Conservation (phyloP, 2,888 invertebrate genomes). For the Adelphocoris suturalis region DNA sequence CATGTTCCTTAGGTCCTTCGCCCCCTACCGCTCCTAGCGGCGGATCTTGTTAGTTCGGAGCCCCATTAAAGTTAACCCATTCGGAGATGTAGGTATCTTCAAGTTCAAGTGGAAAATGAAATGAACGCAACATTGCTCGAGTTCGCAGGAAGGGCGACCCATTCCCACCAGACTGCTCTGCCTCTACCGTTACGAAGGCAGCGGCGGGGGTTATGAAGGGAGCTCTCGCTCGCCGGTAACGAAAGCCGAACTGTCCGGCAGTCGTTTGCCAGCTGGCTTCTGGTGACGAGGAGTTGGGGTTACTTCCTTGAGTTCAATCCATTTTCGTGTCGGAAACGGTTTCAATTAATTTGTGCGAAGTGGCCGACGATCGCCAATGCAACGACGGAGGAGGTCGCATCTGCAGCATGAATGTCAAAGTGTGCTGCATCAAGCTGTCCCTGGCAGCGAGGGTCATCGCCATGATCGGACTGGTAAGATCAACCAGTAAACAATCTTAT, state of each 20-base stretch:
- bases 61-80: too few species aligned
- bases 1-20: too few species aligned
- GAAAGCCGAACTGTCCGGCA: not conserved
- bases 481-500: conserved; percentile 29
- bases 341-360: conserved; percentile 33
- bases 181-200: not conserved
- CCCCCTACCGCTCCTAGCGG: too few species aligned
- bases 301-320: not conserved
- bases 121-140: not conserved
- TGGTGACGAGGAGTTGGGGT: not conserved
- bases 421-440: conserved; percentile 76
- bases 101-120: not conserved
- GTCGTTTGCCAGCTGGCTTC: conserved; percentile 1
- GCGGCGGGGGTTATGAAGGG: not conserved
- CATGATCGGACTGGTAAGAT: conserved; percentile 76
- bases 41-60: too few species aligned
- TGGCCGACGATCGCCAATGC: conserved; percentile 55
- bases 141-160: not conserved
- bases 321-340: not conserved
- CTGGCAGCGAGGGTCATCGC: conserved; percentile 76
- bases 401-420: conserved; percentile 73
- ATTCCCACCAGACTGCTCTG: not conserved
- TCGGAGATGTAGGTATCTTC: too few species aligned
- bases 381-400: not conserved
- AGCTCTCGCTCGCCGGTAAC: not conserved